Evolutionary conservation across 2,113 vertebrate species (phyloP).

Genomic region (Dolichallabes microphthalmus): DNA sequence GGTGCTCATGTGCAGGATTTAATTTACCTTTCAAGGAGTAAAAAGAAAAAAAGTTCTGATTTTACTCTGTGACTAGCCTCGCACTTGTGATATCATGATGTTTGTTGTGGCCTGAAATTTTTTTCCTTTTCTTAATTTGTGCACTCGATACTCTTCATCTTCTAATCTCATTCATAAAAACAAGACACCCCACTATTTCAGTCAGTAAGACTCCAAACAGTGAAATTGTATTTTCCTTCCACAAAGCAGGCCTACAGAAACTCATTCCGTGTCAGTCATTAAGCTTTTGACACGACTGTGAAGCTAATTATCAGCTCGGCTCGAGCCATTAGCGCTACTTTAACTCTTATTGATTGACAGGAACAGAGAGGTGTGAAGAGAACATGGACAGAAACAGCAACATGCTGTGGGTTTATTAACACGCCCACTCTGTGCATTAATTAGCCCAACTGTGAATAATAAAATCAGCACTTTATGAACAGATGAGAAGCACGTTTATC

Average conservation of each 20-base stretch:
- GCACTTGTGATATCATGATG: background rate
- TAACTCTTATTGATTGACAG: conserved; percentile 19
- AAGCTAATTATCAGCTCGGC: conserved; percentile 38
- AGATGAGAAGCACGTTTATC: background rate
- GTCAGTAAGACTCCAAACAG: background rate
- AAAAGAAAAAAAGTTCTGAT: background rate
- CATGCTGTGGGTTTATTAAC: background rate
- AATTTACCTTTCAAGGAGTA: background rate
- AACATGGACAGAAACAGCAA: background rate
- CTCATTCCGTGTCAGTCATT: conserved; percentile 40
- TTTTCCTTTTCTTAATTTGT: background rate
- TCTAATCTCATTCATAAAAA: background rate
- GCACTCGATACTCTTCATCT: background rate
- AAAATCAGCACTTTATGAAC: background rate
- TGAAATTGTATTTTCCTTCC: background rate
- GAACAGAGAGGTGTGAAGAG: background rate
- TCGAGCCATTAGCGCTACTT: conserved; percentile 30
- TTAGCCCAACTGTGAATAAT: background rate
- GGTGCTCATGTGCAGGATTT: background rate
- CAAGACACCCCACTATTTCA: conserved; percentile 25
- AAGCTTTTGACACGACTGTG: conserved; percentile 18
- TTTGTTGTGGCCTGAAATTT: background rate
- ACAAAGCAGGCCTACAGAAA: background rate
- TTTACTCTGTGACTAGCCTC: background rate
- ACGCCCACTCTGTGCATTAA: background rate